A percentile compares a stretch with the other conserved stretches of the same genome.
These are phyloP conservation scores for Clitarchus hookeri DNA, from an alignment of 2,888 invertebrate species.

Conservation along the genomic window DNA sequence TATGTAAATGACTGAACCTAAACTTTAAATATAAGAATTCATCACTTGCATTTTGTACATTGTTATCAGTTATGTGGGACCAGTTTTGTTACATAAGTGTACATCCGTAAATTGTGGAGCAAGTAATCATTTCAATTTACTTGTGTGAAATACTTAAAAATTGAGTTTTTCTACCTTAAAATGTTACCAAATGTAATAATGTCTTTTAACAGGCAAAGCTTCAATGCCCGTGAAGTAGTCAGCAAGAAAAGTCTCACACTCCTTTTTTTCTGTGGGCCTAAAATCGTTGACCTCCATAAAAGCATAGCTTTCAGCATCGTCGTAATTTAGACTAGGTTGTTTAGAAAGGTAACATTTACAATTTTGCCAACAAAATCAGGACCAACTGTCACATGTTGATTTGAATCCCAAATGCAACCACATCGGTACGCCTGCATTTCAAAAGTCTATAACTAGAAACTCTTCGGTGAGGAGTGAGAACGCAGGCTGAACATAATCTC, in stretches of 20 bases:
- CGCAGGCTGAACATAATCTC: background rate
- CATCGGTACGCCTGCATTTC: background rate
- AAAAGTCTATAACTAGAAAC: background rate
- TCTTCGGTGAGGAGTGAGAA: conserved; percentile 15
- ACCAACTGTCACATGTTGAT: background rate
- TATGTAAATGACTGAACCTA: no score
- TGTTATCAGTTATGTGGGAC: no score
- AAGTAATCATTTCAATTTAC: no score
- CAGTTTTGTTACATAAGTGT: no score
- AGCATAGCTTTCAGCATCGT: no score
- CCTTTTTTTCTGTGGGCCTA: background rate
- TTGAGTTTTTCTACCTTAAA: no score
- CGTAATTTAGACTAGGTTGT: background rate
- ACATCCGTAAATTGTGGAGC: no score
- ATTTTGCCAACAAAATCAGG: background rate
- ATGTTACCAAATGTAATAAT: no score
- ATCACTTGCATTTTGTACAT: no score
- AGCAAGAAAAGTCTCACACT: background rate
- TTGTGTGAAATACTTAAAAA: no score
- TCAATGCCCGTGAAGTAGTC: background rate
- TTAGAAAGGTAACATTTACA: background rate
- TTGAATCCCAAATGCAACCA: background rate
- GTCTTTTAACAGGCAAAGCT: background rate
- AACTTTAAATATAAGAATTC: no score
- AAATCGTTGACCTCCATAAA: no score